Conservation (phyloP, 2,113 vertebrate species). For the Oostethus manadensis region DNA sequence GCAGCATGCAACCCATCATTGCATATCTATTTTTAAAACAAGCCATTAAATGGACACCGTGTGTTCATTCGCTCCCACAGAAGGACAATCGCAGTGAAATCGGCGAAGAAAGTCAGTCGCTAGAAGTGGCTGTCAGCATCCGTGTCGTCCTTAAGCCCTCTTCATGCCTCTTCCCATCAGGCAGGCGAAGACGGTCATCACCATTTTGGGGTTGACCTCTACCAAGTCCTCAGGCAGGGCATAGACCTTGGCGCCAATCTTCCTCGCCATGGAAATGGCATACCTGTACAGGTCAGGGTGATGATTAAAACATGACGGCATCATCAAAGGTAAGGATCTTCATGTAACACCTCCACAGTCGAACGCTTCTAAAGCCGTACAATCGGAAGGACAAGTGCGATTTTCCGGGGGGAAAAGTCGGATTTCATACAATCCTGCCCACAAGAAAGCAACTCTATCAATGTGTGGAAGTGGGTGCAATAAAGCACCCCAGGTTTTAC, state of each 20-base stretch:
- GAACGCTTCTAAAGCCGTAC: too few species aligned
- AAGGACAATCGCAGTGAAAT: background rate
- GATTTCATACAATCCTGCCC: background rate
- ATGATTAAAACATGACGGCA: background rate
- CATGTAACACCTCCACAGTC: too few species aligned
- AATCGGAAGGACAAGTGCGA: background rate
- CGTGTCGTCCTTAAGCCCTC: constrained; percentile 30
- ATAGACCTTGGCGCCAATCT: constrained; percentile 87
- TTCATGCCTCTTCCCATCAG: constrained; percentile 66
- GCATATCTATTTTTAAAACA: background rate
- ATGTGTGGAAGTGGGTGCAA: too few species aligned
- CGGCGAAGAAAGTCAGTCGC: constrained; percentile 70
- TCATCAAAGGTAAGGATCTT: too few species aligned
- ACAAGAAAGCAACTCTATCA: background rate
- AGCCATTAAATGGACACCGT: background rate
- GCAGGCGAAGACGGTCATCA: constrained; percentile 87
- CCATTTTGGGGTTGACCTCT: constrained; percentile 91
- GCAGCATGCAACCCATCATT: background rate
- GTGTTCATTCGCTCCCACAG: background rate
- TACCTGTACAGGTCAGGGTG: constrained; percentile 68
- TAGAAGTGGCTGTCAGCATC: background rate
- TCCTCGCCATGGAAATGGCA: constrained; percentile 87
- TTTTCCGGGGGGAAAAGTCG: background rate
- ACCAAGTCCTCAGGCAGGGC: constrained; percentile 89
- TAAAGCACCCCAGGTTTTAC: too few species aligned